These are phyloP conservation scores for Octonoba sinensis DNA, from an alignment of 2,888 invertebrate species.

Conservation along the genomic window DNA sequence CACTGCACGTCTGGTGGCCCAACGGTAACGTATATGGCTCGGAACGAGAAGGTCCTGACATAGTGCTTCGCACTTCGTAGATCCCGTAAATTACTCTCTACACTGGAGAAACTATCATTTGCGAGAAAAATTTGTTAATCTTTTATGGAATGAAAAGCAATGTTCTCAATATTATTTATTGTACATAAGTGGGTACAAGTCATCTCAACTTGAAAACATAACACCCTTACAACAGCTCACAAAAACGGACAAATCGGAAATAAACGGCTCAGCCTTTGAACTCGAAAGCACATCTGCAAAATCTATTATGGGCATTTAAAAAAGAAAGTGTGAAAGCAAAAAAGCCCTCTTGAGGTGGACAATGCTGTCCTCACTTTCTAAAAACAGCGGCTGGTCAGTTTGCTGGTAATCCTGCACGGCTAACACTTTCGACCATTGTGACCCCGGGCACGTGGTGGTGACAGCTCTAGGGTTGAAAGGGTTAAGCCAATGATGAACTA, in stretches of 20 bases:
- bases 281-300: constrained; percentile 53
- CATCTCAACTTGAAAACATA: too few relatives aligned
- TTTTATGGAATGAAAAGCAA: too few relatives aligned
- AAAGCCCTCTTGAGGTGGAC: too few relatives aligned
- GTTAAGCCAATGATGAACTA: constrained; percentile 63
- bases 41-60: too few relatives aligned
- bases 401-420: constrained; percentile 23
- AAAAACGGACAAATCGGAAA: constrained; percentile 44
- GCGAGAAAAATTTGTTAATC: too few relatives aligned
- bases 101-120: too few relatives aligned
- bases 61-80: too few relatives aligned
- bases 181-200: too few relatives aligned
- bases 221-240: constrained; percentile 2
- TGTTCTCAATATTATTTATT: too few relatives aligned
- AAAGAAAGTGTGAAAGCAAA: background rate
- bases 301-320: background rate
- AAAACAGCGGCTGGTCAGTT: constrained; percentile 50
- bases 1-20: too few relatives aligned
- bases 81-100: too few relatives aligned
- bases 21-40: too few relatives aligned
- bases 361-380: background rate
- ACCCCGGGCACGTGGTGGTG: constrained; percentile 25
- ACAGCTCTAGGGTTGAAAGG: constrained; percentile 43
- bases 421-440: background rate
- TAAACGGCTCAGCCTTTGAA: constrained; percentile 35